Conservation (phyloP, 2,113 vertebrate species). For the Tachycineta bicolor region DNA sequence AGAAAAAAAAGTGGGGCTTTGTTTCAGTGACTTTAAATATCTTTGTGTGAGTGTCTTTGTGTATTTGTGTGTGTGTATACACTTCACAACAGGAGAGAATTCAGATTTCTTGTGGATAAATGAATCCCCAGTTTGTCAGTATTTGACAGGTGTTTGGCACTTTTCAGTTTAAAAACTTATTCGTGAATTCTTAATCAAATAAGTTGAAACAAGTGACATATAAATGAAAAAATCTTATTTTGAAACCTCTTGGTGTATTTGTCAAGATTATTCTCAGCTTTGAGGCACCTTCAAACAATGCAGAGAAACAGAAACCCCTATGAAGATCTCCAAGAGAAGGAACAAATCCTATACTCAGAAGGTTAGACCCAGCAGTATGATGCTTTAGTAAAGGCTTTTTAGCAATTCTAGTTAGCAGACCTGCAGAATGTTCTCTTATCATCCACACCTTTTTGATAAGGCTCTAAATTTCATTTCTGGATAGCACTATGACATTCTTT, state of each 20-base stretch:
- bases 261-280: background rate
- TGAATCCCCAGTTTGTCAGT: constrained; percentile 1
- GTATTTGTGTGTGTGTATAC: accelerated
- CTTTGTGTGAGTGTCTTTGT: too few relatives aligned
- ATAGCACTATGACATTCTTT: background rate
- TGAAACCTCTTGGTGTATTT: background rate
- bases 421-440: background rate
- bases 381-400: background rate
- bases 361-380: background rate
- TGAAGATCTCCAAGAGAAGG: background rate
- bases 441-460: background rate
- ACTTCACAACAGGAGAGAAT: background rate
- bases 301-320: background rate
- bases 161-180: constrained; percentile 49
- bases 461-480: background rate
- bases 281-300: background rate
- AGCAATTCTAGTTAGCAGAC: background rate
- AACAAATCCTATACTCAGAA: background rate
- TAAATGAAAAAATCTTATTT: background rate
- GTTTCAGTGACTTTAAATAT: background rate
- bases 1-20: background rate
- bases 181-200: constrained; percentile 63
- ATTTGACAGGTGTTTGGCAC: constrained; percentile 41
- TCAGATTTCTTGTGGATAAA: constrained; percentile 25
- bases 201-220: constrained; percentile 30